Evolutionary conservation across 2,113 vertebrate genomes (phyloP), one percentile per base, ranked within the genome.

Genomic region (Odocoileus hemionus): DNA sequence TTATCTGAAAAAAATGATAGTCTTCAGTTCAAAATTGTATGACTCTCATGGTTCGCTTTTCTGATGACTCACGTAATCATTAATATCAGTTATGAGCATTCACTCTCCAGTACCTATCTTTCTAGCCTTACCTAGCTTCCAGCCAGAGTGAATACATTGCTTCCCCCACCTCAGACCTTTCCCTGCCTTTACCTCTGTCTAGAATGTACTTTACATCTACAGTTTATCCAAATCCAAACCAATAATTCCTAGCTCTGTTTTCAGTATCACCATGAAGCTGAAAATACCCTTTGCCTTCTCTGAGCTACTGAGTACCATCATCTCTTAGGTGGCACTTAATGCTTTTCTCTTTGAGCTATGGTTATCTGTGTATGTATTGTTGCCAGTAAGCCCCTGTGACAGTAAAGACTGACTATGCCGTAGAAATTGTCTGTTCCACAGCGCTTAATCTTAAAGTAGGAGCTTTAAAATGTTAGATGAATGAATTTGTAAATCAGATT

Each of bases 231-330:
- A 82, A 89, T 83, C 36, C 61, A 84, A 67, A 60, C 50, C 15
- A 74, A 6, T 36, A 61, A 21, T 39, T 43, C 57, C 43, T 39
- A 84, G 74, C 52, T 96, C 13, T 94, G 11, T 57, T 95, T 50
- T 86, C 83, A 74, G 6, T 67, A 58, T 28, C 23, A 76, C 54
- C 33, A 14, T 61, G 74, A 97, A 87, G 50, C 61, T 87, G 19
- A 45, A 95, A 90, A 45, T 95, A 61, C 83, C 33, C 10, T 94
- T 80, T 95, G 52, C n/a, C 47, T 93, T 64, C 70, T 90, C 82
- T 86, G 74, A 88, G 26, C 74, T 64, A n/a, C 13, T 28, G 21
- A 83, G 67, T 84, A 57, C 52, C 26, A 50, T 96, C 36, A 70
- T 70, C 78, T 83, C 10, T 60, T 60, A 52, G 3, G 61, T 84